Conservation (phyloP, 2,797 vertebrate species). For the Nannoperca obscura region DNA sequence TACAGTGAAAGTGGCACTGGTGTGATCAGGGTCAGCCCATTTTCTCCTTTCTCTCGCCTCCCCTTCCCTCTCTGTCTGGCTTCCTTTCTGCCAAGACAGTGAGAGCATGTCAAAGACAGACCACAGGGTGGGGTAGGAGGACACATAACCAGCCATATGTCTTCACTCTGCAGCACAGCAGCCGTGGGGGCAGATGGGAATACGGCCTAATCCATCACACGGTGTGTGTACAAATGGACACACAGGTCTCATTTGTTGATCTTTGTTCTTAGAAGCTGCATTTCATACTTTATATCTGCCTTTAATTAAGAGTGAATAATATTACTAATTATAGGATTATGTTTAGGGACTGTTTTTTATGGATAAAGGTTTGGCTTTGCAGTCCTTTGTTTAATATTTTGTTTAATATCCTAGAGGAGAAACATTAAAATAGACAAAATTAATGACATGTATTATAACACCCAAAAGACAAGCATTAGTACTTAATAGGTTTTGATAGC, state of each 20-base stretch:
- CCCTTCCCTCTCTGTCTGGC: conserved; percentile 22
- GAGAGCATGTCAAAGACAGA: conserved; percentile 87
- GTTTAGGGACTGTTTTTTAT: conserved; percentile 4
- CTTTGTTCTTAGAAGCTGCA: conserved; percentile 19
- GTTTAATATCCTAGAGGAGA: not conserved
- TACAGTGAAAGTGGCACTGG: conserved; percentile 51
- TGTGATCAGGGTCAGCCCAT: conserved; percentile 67
- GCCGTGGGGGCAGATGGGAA: conserved; percentile 45
- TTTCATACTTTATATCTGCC: conserved; percentile 18
- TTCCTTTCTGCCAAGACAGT: conserved; percentile 40
- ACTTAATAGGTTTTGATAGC: conserved; percentile 74
- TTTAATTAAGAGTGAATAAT: conserved; percentile 27
- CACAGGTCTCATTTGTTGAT: conserved; percentile 22
- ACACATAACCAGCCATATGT: conserved; percentile 84
- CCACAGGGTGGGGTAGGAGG: conserved; percentile 96
- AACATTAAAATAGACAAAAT: conserved; percentile 28
- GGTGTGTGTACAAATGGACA: conserved; percentile 44
- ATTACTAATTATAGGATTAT: conserved; percentile 2
- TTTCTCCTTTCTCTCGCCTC: conserved; percentile 47
- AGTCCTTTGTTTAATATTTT: conserved; percentile 11
- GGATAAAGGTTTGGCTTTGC: not conserved
- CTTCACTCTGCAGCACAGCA: conserved; percentile 66
- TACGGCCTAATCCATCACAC: conserved; percentile 48
- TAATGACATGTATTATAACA: conserved; percentile 37
- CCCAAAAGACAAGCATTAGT: conserved; percentile 39